These are phyloP conservation scores for Diachasmimorpha longicaudata DNA, from an alignment of 1,140 invertebrate species.

Conservation along the genomic window DNA sequence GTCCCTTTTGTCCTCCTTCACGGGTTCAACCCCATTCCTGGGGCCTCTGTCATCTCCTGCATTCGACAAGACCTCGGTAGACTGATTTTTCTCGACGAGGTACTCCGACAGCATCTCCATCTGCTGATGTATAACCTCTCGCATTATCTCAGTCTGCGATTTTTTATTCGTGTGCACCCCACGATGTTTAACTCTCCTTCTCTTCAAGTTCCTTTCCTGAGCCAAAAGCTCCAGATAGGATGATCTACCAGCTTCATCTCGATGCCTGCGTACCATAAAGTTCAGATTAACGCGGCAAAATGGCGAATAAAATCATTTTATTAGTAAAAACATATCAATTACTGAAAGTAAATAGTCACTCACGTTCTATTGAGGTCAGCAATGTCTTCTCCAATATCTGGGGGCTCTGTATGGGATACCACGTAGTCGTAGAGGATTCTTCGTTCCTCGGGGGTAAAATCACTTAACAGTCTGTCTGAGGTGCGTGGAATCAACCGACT, in stretches of 20 bases:
- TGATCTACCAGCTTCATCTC: slow-evolving; percentile 28
- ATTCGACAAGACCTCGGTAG: background rate
- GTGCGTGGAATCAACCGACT: slow-evolving; percentile 63
- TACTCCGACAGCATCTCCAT: slow-evolving; percentile 59
- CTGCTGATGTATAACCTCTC: slow-evolving; percentile 70
- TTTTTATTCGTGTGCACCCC: slow-evolving; percentile 70
- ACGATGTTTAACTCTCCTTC: slow-evolving; percentile 69
- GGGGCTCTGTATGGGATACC: slow-evolving; percentile 53
- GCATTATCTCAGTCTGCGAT: slow-evolving; percentile 68
- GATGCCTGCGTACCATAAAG: slow-evolving; percentile 6
- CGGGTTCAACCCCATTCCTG: background rate
- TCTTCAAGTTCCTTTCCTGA: slow-evolving; percentile 68
- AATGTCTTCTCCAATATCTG: slow-evolving; percentile 53
- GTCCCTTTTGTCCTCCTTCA: background rate
- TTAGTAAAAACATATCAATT: background rate
- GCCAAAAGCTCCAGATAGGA: slow-evolving; percentile 63
- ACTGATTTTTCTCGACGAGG: slow-evolving; percentile 31
- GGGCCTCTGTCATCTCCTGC: background rate
- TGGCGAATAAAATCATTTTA: background rate
- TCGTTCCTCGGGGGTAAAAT: slow-evolving; percentile 64
- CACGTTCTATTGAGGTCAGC: slow-evolving; percentile 50
- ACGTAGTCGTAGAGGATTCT: slow-evolving; percentile 62
- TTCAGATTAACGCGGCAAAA: background rate
- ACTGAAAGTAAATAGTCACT: slow-evolving; percentile 30
- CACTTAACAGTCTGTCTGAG: slow-evolving; percentile 61